phyloP scores from a whole-genome alignment of 2,888 invertebrate genomes.

The Abrostola triplasia region DNA sequence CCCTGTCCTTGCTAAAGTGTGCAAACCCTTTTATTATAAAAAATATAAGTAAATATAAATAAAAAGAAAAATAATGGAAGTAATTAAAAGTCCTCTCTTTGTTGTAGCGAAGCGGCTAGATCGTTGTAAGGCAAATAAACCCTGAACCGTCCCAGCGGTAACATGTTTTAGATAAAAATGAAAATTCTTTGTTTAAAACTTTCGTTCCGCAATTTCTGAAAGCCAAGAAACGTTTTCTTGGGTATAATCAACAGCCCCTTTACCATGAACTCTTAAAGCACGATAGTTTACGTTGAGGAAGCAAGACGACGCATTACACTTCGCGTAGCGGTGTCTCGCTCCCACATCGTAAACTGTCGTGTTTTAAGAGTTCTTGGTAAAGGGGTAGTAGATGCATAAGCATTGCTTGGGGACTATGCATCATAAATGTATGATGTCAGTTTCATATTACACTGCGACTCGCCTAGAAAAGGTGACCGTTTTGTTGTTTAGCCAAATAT shows the following conservation, averaged over 20 bases:
- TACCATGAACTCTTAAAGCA: too few species aligned
- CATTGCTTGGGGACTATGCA: slow-evolving; percentile 20
- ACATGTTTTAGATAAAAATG: slow-evolving; percentile 18
- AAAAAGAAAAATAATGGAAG: background rate
- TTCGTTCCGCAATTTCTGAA: slow-evolving; percentile 14
- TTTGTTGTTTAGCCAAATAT: background rate
- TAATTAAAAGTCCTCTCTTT: background rate
- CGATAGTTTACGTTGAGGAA: too few species aligned
- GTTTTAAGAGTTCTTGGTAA: too few species aligned
- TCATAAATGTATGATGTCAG: slow-evolving; percentile 14
- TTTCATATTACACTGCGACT: slow-evolving; percentile 15
- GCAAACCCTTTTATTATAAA: background rate
- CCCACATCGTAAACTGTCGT: too few species aligned
- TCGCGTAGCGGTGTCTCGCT: too few species aligned
- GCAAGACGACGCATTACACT: too few species aligned
- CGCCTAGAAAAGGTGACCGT: background rate
- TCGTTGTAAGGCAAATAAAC: slow-evolving; percentile 2
- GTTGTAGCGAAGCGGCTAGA: background rate
- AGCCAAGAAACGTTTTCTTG: slow-evolving; percentile 28
- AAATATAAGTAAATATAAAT: background rate
- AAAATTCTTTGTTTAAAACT: slow-evolving; percentile 19
- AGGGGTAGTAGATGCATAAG: slow-evolving; percentile 14
- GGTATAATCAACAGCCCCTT: slow-evolving; percentile 43
- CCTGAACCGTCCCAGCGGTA: slow-evolving; percentile 1
- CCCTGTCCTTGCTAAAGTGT: too few species aligned